phyloP scores from a whole-genome alignment of 2,797 vertebrate species.

The Brachyrhaphis roseni region DNA sequence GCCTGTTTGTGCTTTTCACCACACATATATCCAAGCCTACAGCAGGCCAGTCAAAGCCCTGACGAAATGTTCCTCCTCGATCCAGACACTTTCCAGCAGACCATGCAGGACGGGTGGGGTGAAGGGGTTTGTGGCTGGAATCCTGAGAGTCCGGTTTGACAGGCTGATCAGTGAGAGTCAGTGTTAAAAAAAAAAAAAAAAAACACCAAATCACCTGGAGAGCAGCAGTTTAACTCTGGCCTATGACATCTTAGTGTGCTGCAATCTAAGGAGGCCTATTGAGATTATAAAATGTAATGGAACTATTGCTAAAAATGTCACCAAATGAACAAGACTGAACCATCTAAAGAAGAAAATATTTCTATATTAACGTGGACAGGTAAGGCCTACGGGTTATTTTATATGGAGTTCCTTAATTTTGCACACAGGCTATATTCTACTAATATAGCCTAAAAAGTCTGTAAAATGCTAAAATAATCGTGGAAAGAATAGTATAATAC shows the following conservation, averaged over 20 bases:
- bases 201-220: neutral
- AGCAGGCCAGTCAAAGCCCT: neutral
- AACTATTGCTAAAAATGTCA: no score
- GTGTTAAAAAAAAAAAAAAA: neutral
- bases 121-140: no score
- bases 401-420: no score
- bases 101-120: neutral
- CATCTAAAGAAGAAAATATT: neutral
- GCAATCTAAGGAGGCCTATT: neutral
- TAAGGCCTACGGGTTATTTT: neutral
- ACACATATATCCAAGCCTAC: neutral
- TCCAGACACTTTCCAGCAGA: neutral
- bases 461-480: neutral
- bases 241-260: neutral
- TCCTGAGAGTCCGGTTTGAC: neutral
- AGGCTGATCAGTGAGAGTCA: neutral
- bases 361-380: neutral
- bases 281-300: no score
- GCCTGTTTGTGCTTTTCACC: neutral
- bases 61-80: neutral
- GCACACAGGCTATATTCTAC: neutral
- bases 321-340: no score
- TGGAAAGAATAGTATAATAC: neutral
- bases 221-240: neutral
- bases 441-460: neutral